Evolutionary conservation across 2,113 vertebrate genomes (phyloP), one percentile per base, ranked within the genome.

Genomic region (Stegastes partitus): DNA sequence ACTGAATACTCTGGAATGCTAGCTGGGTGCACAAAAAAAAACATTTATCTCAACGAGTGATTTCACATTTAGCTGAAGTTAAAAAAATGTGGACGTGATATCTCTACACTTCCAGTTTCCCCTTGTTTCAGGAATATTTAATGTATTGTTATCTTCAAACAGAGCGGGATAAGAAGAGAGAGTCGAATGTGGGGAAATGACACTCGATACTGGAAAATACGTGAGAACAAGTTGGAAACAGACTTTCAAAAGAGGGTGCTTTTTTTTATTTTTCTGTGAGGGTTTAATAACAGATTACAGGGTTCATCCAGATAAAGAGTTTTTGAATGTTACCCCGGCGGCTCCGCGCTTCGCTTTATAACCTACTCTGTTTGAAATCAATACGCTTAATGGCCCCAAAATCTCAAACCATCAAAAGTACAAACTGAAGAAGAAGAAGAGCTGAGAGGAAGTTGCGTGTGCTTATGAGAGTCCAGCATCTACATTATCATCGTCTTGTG

Each of bases 311-410:
- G 50, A 34, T 37, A 11, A 71, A 14, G 18, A 57, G 2, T 49
- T 31, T 21, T 44, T 28, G 18, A 54, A 12, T 3, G 12, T 54
- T 54, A 25, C 11, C 31, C 22, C n/a, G 3, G 47, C 28, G 65
- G 15, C 66, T 55, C 21, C 34, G 8, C 26, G 21, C 10, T 44
- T 71, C 15, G 23, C 22, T 31, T 22, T 23, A 8, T 8, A 61
- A 26, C 11, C 70, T 5, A 18, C 23, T 28, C 57, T 53, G 51
- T 44, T 51, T 63, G 45, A 77, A 31, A 84, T 80, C 34, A 72
- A 64, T 71, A 58, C 6, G 58, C 68, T 71, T 22, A 74, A 70
- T 42, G 49, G 56, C 50, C 37, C 4, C 0, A 39, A 61, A 42
- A 19, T 44, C 49, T 49, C 1, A 26, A 55, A 71, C 58, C 42